These are phyloP conservation scores for Glaucopsyche alexis DNA, from an alignment of 2,888 invertebrate species.

Conservation along the genomic window DNA sequence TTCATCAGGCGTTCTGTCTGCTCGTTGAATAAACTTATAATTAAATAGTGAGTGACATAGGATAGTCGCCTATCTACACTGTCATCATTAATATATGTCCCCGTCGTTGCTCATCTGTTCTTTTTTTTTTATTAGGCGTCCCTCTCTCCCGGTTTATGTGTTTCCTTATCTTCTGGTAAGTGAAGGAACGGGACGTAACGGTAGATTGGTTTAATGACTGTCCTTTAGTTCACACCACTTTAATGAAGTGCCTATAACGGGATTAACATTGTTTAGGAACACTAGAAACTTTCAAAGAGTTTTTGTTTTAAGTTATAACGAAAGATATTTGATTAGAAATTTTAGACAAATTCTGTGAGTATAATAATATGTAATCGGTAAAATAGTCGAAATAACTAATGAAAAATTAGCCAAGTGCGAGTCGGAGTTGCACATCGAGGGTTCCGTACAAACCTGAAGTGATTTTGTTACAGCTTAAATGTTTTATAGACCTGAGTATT, in stretches of 20 bases:
- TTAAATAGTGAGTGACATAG: background rate
- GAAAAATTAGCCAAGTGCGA: too few relatives aligned
- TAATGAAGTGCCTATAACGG: background rate
- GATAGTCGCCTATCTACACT: background rate
- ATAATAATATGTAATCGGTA: too few relatives aligned
- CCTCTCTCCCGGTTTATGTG: slow-evolving; percentile 4
- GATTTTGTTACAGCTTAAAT: too few relatives aligned
- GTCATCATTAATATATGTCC: slow-evolving; percentile 1
- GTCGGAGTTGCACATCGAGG: too few relatives aligned
- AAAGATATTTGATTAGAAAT: too few relatives aligned
- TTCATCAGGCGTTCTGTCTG: background rate
- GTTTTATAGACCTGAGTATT: too few relatives aligned
- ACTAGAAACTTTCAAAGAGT: too few relatives aligned
- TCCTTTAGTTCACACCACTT: background rate
- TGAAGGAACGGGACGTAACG: background rate
- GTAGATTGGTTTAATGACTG: slow-evolving; percentile 2
- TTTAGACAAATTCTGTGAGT: too few relatives aligned
- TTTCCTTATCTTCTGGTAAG: background rate
- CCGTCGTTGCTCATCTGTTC: background rate
- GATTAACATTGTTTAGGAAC: too few relatives aligned
- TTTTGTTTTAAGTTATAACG: too few relatives aligned
- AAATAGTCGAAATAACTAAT: too few relatives aligned
- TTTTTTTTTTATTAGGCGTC: background rate
- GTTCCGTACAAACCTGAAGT: too few relatives aligned
- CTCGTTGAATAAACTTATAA: background rate